These are phyloP conservation scores for Endomychus coccineus DNA, from an alignment of 2,888 invertebrate species.

Conservation along the genomic window DNA sequence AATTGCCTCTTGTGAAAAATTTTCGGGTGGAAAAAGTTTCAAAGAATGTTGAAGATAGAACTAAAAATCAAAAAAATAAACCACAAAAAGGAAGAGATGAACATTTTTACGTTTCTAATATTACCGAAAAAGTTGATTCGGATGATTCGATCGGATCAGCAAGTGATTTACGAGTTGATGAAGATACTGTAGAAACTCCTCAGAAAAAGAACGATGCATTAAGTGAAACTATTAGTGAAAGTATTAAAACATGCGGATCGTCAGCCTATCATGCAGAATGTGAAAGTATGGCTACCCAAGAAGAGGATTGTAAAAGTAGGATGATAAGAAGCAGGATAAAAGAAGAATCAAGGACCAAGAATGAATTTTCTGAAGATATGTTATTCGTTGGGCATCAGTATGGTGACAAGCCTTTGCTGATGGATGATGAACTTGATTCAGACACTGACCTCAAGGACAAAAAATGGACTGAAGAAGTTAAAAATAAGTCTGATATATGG, in stretches of 20 bases:
- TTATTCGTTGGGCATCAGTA: conserved; percentile 67
- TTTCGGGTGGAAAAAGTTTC: conserved; percentile 42
- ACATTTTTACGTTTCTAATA: conserved; percentile 22
- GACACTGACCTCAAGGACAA: conserved; percentile 45
- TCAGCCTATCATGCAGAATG: conserved; percentile 67
- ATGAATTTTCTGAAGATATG: conserved; percentile 46
- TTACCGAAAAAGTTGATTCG: conserved; percentile 46
- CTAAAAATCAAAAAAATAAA: conserved; percentile 33
- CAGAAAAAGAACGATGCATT: no score
- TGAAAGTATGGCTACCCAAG: conserved; percentile 58
- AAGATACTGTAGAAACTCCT: conserved; percentile 46
- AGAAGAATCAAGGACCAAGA: no score
- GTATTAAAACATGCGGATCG: conserved; percentile 59
- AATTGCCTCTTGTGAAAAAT: conserved; percentile 43
- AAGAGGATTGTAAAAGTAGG: conserved; percentile 50
- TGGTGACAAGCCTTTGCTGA: conserved; percentile 64
- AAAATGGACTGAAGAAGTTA: conserved; percentile 30
- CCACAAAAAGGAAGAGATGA: conserved; percentile 30
- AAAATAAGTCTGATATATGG: conserved; percentile 31
- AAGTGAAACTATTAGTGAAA: conserved; percentile 54
- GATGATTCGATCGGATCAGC: conserved; percentile 67
- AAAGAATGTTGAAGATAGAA: no score
- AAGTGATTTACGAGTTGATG: conserved; percentile 56
- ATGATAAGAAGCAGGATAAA: conserved; percentile 46
- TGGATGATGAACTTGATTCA: conserved; percentile 70